These are phyloP conservation scores for Aphidoletes aphidimyza DNA, from an alignment of 2,888 invertebrate species.

Conservation along the genomic window DNA sequence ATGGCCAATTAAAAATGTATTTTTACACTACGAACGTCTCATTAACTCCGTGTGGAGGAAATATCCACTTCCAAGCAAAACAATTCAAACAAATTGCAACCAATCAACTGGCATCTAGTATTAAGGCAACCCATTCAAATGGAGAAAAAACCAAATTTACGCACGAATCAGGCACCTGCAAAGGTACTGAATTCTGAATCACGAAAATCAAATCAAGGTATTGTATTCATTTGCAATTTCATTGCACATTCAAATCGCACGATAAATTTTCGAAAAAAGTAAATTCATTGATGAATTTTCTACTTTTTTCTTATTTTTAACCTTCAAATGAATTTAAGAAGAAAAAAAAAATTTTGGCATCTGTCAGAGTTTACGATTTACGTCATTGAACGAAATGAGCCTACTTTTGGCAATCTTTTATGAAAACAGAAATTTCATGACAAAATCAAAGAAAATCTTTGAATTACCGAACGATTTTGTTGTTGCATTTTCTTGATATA, in stretches of 20 bases:
- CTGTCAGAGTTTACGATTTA: no score
- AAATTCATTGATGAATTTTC: no score
- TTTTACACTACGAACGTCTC: slow-evolving; percentile 63
- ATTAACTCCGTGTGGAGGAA: slow-evolving; percentile 66
- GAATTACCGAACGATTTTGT: no score
- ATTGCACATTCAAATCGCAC: neutral
- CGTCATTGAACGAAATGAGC: no score
- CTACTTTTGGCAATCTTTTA: no score
- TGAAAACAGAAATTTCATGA: no score
- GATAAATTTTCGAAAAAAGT: no score
- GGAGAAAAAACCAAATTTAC: slow-evolving; percentile 81
- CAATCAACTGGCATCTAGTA: slow-evolving; percentile 52
- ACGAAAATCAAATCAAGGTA: slow-evolving; percentile 77
- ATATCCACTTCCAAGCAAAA: slow-evolving; percentile 60
- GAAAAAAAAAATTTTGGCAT: no score
- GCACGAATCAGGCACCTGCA: slow-evolving; percentile 75
- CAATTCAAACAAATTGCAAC: slow-evolving; percentile 57
- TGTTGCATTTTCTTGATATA: no score
- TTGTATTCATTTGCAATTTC: slow-evolving; percentile 59
- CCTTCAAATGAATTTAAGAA: no score
- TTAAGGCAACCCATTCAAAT: slow-evolving; percentile 64
- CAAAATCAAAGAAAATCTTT: neutral
- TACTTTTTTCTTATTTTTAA: no score
- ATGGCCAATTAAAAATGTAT: slow-evolving; percentile 67
- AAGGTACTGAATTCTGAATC: slow-evolving; percentile 79